A percentile compares a stretch with the other conserved stretches of the same genome.
Conservation (phyloP, 2,113 vertebrate species). For the Rana temporaria region DNA sequence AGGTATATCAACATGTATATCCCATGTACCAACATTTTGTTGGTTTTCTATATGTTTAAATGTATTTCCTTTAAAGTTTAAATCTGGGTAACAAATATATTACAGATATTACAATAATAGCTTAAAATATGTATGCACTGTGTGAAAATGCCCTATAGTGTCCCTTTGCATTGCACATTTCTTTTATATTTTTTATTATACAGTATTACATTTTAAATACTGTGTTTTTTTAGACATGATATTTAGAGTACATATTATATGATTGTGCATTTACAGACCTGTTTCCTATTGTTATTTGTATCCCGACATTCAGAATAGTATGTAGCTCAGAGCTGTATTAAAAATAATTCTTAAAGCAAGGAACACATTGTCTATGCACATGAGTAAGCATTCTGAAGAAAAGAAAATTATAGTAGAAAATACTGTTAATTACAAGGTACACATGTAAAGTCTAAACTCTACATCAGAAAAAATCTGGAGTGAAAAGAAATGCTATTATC, state of each 20-base stretch:
- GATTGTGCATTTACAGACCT: not conserved
- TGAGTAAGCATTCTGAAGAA: conserved; percentile 38
- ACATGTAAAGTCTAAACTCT: conserved; percentile 40
- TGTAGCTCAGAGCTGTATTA: conserved; percentile 22
- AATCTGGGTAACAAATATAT: no score
- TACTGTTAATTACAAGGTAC: conserved; percentile 47
- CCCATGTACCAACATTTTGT: no score
- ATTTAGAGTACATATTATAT: not conserved
- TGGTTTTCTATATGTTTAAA: no score
- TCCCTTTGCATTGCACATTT: no score
- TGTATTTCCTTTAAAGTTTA: no score
- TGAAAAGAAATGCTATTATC: conserved; percentile 37
- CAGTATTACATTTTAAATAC: no score
- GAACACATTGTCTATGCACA: conserved; percentile 43
- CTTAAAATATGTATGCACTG: no score
- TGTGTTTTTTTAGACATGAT: not conserved
- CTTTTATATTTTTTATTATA: no score
- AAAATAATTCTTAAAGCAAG: conserved; percentile 37
- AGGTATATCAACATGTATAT: no score
- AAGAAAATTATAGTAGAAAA: conserved; percentile 55
- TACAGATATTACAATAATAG: no score
- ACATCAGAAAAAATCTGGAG: conserved; percentile 45
- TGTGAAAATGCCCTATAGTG: no score
- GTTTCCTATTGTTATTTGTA: conserved; percentile 26
- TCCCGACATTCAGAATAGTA: not conserved